phyloP scores from a whole-genome alignment of 1,140 invertebrate species.

The Aphelenchoides fujianensis region DNA sequence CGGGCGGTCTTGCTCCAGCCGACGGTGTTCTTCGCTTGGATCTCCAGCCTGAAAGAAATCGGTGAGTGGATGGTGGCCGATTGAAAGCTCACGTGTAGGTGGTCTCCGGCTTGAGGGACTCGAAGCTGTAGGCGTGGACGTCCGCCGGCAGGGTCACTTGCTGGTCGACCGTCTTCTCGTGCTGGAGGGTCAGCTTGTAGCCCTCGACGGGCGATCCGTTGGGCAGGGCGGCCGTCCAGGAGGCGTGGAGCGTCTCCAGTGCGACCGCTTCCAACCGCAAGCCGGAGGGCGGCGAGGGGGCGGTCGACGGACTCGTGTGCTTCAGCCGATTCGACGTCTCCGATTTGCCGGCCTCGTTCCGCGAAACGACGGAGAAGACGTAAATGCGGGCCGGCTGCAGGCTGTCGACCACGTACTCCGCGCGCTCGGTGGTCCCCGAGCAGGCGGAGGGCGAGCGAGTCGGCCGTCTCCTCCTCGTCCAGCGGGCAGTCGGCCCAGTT shows the following conservation, averaged over 20 bases:
- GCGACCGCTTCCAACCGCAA: slow-evolving; percentile 37
- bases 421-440: slow-evolving; percentile 18
- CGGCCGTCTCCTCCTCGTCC: slow-evolving; percentile 16
- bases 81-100: slow-evolving; percentile 9
- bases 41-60: slow-evolving; percentile 2
- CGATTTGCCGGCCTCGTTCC: slow-evolving; percentile 54
- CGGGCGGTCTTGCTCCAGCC: slow-evolving; percentile 14
- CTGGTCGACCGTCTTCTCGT: background rate
- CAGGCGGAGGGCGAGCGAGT: slow-evolving; percentile 1
- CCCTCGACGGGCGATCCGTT: slow-evolving; percentile 30
- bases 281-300: slow-evolving; percentile 35
- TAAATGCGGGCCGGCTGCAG: slow-evolving; percentile 47
- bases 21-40: slow-evolving; percentile 8
- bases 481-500: slow-evolving; percentile 21
- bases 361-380: slow-evolving; percentile 41
- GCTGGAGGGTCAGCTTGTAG: slow-evolving; percentile 29
- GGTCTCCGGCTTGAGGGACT: background rate
- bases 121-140: background rate
- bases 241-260: slow-evolving; percentile 31
- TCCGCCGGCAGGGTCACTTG: slow-evolving; percentile 3
- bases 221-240: slow-evolving; percentile 39
- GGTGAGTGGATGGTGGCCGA: background rate
- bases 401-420: slow-evolving; percentile 21
- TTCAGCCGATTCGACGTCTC: slow-evolving; percentile 39
- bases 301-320: slow-evolving; percentile 44